Conservation (phyloP, 2,888 invertebrate genomes). For the Oxytorus armatus region DNA sequence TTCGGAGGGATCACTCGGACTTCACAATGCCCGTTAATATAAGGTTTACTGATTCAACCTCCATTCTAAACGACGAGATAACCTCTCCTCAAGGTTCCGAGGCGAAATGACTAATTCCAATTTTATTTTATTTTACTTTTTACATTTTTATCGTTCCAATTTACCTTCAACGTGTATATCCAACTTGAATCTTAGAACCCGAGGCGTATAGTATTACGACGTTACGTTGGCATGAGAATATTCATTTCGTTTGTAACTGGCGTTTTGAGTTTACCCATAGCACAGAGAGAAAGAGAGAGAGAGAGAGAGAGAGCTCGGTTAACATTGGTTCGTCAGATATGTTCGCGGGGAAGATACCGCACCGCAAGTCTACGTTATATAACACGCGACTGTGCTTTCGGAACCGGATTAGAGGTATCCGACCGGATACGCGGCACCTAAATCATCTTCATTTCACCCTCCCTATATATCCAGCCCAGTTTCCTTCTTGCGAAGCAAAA, state of each 20-base stretch:
- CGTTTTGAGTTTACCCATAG: constrained; percentile 39
- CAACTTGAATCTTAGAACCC: constrained; percentile 20
- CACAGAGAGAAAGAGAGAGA: too few relatives aligned
- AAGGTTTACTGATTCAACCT: too few relatives aligned
- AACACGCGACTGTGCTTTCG: constrained; percentile 37
- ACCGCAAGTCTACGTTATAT: constrained; percentile 30
- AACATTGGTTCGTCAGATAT: constrained; percentile 51
- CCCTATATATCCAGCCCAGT: constrained; percentile 29
- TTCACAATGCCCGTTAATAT: too few relatives aligned
- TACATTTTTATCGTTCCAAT: too few relatives aligned
- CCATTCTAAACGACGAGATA: too few relatives aligned
- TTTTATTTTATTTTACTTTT: too few relatives aligned
- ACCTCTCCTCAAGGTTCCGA: too few relatives aligned
- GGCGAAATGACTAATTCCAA: too few relatives aligned
- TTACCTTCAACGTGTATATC: constrained; percentile 16
- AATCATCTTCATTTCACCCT: constrained; percentile 60
- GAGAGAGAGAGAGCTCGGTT: constrained; percentile 15
- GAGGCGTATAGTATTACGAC: constrained; percentile 27
- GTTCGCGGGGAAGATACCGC: constrained; percentile 53
- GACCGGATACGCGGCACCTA: constrained; percentile 61
- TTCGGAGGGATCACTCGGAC: too few relatives aligned
- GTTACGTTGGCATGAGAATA: constrained; percentile 55
- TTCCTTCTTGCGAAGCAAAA: constrained; percentile 47
- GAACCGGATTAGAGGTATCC: constrained; percentile 60
- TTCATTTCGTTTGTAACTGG: constrained; percentile 53